Conservation (phyloP, 1,140 invertebrate species). For the Macrosteles quadrilineatus region DNA sequence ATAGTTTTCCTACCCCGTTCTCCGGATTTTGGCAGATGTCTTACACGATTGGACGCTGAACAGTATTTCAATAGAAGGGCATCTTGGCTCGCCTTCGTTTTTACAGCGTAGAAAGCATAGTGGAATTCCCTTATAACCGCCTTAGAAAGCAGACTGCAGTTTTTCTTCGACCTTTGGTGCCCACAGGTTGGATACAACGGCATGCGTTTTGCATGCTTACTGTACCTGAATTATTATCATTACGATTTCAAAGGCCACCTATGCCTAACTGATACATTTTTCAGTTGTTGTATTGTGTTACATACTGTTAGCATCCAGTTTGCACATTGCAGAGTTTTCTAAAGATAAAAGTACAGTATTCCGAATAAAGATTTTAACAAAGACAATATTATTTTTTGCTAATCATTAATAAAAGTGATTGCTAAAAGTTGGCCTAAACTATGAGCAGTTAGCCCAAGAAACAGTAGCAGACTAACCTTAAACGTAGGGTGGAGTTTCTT, state of each 20-base stretch:
- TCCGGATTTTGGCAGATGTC: slow-evolving; percentile 19
- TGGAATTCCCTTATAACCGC: slow-evolving; percentile 3
- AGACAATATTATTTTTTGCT: neutral
- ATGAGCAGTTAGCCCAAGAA: neutral
- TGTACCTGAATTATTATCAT: neutral
- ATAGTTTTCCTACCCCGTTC: slow-evolving; percentile 6
- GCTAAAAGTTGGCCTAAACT: slow-evolving; percentile 14
- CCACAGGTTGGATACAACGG: slow-evolving; percentile 15
- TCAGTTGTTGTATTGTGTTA: slow-evolving; percentile 5
- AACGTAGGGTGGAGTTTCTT: slow-evolving; percentile 4
- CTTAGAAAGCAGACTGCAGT: slow-evolving; percentile 11
- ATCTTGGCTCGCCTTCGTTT: slow-evolving; percentile 22
- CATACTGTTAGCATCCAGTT: slow-evolving; percentile 14
- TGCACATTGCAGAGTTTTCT: neutral
- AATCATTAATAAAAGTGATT: neutral
- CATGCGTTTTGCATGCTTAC: slow-evolving; percentile 12
- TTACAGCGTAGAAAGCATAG: slow-evolving; percentile 24
- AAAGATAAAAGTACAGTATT: slow-evolving; percentile 3
- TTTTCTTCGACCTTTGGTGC: neutral
- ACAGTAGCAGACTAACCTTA: slow-evolving; percentile 9
- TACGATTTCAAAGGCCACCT: neutral
- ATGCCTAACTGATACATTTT: neutral
- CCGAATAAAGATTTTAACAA: neutral
- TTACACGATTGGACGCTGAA: neutral
- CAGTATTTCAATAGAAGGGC: slow-evolving; percentile 23